A percentile compares a stretch with the other conserved stretches of the same genome.
phyloP scores from a whole-genome alignment of 2,113 vertebrate genomes.

The Typhlomys cinereus region DNA sequence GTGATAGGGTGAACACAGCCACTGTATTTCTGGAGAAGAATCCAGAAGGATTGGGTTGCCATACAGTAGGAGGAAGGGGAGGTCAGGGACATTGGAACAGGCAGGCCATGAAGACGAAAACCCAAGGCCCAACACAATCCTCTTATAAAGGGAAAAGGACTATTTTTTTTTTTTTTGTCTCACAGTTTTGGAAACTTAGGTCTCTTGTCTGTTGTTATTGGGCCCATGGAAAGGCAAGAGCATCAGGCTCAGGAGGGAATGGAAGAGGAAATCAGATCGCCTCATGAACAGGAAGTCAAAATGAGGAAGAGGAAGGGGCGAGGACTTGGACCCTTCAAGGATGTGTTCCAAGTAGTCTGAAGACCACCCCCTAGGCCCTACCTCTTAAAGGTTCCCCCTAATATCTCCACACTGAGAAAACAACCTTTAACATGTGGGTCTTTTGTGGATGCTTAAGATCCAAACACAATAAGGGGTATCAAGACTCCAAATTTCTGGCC shows the following conservation, averaged over 20 bases:
- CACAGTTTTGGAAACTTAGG: not conserved
- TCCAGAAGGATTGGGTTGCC: not conserved
- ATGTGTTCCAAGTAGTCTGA: too few species aligned
- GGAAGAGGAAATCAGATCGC: not conserved
- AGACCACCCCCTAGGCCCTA: not conserved
- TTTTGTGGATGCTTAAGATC: not conserved
- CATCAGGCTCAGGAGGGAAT: not conserved
- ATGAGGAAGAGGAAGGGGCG: too few species aligned
- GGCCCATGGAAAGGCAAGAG: not conserved
- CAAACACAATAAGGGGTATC: not conserved
- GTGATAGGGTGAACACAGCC: not conserved
- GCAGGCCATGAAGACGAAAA: accelerated
- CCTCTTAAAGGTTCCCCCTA: too few species aligned
- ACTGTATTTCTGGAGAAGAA: not conserved
- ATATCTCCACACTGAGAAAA: not conserved
- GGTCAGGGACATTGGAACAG: accelerated
- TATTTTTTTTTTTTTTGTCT: too few species aligned
- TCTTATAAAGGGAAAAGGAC: not conserved
- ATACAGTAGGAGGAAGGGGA: accelerated
- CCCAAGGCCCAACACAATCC: not conserved
- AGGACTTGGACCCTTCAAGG: not conserved
- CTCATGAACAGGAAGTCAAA: not conserved
- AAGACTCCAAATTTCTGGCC: too few species aligned
- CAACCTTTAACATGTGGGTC: not conserved
- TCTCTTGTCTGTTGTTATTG: not conserved